Conservation (phyloP, 2,888 invertebrate species). For the Molanna angustata region DNA sequence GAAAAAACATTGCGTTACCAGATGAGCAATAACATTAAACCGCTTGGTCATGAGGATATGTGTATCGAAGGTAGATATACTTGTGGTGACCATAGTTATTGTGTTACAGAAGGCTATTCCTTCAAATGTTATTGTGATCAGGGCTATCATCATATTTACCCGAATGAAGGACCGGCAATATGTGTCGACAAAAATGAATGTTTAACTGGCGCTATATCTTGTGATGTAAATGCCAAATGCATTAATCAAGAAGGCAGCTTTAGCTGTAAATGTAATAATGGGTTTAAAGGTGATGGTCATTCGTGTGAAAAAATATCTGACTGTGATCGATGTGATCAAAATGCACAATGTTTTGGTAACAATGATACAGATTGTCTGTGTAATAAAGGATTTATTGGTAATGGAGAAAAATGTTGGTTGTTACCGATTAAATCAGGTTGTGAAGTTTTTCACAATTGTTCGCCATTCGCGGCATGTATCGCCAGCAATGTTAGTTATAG, state of each 20-base stretch:
- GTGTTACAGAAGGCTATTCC: constrained; percentile 75
- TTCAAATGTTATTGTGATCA: constrained; percentile 76
- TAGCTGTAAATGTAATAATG: constrained; percentile 74
- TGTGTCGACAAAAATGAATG: constrained; percentile 92
- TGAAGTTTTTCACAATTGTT: constrained; percentile 41
- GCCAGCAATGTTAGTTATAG: constrained; percentile 37
- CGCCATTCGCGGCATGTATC: constrained; percentile 43
- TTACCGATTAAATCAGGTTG: constrained; percentile 39
- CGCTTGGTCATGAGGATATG: constrained; percentile 71
- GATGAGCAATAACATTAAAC: constrained; percentile 75
- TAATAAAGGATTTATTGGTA: constrained; percentile 70
- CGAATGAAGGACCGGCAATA: constrained; percentile 47
- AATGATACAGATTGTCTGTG: constrained; percentile 60
- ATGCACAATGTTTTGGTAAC: constrained; percentile 57
- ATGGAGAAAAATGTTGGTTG: constrained; percentile 64
- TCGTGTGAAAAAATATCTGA: constrained; percentile 57
- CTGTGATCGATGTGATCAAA: constrained; percentile 61
- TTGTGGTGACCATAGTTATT: constrained; percentile 81
- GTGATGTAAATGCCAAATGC: constrained; percentile 84
- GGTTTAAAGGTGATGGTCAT: constrained; percentile 75
- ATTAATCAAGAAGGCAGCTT: constrained; percentile 81
- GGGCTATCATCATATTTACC: constrained; percentile 60
- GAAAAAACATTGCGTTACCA: constrained; percentile 88
- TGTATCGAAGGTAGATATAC: constrained; percentile 72
- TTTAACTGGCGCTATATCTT: constrained; percentile 70